Conservation (phyloP, 2,113 vertebrate species). For the Capreolus pygargus region DNA sequence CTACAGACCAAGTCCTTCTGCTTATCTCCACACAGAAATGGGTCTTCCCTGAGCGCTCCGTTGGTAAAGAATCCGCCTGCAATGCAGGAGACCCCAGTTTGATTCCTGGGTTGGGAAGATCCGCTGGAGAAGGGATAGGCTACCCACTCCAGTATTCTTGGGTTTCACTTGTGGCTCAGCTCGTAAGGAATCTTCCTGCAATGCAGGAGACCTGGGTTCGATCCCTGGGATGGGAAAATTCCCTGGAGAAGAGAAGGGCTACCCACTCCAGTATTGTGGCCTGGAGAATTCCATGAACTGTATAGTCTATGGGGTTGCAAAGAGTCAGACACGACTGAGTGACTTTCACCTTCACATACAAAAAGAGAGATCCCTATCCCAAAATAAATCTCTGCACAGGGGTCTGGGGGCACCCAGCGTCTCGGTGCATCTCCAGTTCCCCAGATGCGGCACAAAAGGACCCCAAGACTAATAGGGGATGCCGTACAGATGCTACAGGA, state of each 20-base stretch:
- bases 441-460: neutral
- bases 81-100: neutral
- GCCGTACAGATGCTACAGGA: accelerated
- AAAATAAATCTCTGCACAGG: accelerated
- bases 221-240: neutral
- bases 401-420: neutral
- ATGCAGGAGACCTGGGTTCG: neutral
- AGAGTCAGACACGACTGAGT: neutral
- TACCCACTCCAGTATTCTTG: neutral
- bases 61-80: neutral
- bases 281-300: neutral
- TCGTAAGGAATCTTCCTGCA: neutral
- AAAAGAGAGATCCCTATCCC: neutral
- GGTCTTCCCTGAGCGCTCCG: neutral
- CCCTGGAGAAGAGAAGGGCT: neutral
- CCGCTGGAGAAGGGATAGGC: neutral
- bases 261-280: neutral
- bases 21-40: neutral
- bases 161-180: neutral
- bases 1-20: too few relatives aligned
- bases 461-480: neutral
- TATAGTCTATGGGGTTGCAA: neutral
- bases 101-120: neutral
- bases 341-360: neutral
- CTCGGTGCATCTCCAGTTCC: neutral